phyloP scores from a whole-genome alignment of 2,113 vertebrate species.

The Cercocebus atys region DNA sequence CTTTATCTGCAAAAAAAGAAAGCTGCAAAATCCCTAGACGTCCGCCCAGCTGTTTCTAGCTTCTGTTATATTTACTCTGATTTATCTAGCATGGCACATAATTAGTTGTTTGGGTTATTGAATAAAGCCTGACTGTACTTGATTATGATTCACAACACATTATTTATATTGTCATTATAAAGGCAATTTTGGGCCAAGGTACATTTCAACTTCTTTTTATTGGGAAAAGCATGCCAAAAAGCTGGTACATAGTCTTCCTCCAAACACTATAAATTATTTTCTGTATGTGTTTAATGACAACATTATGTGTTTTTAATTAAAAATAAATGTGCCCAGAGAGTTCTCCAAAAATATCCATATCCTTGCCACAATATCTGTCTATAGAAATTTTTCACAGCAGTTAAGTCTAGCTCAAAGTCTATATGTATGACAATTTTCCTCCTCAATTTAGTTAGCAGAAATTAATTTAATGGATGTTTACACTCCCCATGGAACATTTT shows the following conservation, averaged over 20 bases:
- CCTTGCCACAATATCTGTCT: not conserved
- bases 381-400: not conserved
- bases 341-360: not conserved
- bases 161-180: conserved; percentile 69
- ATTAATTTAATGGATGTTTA: not conserved
- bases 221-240: conserved; percentile 20
- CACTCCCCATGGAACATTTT: not conserved
- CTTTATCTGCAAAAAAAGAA: conserved; percentile 35
- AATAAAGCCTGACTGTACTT: conserved; percentile 62
- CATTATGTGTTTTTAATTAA: conserved; percentile 29
- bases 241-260: not conserved
- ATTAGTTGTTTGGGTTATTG: conserved; percentile 70
- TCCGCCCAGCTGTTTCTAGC: conserved; percentile 56
- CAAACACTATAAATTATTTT: conserved; percentile 8
- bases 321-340: not conserved
- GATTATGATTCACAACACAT: conserved; percentile 68
- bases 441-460: not conserved
- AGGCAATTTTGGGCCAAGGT: conserved; percentile 49
- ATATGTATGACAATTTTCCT: not conserved
- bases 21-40: conserved; percentile 58
- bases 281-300: conserved; percentile 6
- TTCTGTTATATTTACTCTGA: conserved; percentile 63
- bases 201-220: not conserved
- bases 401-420: not conserved
- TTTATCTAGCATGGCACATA: conserved; percentile 72